Conservation (phyloP, 2,113 vertebrate genomes). For the Melanocharis versteri region DNA sequence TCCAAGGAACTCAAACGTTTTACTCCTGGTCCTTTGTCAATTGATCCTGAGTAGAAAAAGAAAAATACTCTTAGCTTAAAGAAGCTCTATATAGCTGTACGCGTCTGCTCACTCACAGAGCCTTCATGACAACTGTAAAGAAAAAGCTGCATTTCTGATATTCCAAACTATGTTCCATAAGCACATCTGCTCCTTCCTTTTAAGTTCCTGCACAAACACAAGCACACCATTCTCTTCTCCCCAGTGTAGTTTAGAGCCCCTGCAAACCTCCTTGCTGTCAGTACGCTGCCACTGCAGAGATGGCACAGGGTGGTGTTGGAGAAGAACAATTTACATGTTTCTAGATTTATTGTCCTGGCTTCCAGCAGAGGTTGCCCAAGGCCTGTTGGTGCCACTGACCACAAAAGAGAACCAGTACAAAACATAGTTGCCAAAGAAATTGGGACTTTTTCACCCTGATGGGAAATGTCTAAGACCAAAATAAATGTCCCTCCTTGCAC, state of each 20-base stretch:
- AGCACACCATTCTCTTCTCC: neutral
- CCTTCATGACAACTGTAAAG: neutral
- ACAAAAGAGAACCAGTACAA: neutral
- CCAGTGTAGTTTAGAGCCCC: neutral
- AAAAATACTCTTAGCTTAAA: conserved; percentile 35
- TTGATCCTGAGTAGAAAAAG: conserved; percentile 63
- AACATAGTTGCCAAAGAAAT: neutral
- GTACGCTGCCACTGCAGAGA: neutral
- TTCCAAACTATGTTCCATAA: neutral
- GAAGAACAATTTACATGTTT: neutral
- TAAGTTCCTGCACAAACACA: neutral
- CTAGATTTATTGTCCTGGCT: neutral
- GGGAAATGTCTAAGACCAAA: neutral
- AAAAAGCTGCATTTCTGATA: neutral
- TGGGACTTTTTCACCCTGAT: neutral
- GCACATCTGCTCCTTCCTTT: neutral
- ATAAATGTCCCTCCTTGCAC: neutral
- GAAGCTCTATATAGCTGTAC: neutral
- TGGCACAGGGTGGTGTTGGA: neutral
- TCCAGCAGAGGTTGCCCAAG: neutral
- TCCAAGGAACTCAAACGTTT: conserved; percentile 89
- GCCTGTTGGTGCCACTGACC: neutral
- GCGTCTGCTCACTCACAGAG: neutral
- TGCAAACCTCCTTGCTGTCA: neutral
- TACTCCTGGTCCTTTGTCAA: conserved; percentile 86